A percentile compares a stretch with the other conserved stretches of the same genome.
phyloP scores from a whole-genome alignment of 2,888 invertebrate species.

The Dicycla oo region DNA sequence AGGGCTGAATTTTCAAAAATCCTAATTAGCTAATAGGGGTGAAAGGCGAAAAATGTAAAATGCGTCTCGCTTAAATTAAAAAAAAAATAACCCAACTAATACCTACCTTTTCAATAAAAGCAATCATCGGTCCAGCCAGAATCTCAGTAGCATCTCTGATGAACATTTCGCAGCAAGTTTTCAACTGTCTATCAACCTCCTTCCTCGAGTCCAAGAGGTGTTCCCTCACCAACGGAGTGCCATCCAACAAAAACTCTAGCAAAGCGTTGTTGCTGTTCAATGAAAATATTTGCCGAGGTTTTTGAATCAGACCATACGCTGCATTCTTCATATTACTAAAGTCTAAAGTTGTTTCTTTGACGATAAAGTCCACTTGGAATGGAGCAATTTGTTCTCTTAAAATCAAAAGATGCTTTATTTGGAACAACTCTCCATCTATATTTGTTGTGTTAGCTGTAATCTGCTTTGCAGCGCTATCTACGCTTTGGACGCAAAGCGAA shows the following conservation, averaged over 20 bases:
- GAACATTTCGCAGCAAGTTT: conserved; percentile 96
- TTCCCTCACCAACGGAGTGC: conserved; percentile 98
- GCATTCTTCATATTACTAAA: conserved; percentile 98
- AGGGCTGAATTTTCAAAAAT: too few species aligned
- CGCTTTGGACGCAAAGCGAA: conserved; percentile 97
- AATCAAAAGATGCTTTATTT: conserved; percentile 99
- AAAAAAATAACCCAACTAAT: too few species aligned
- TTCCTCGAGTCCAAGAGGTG: conserved; percentile 98
- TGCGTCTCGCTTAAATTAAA: too few species aligned
- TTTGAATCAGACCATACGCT: conserved; percentile 94
- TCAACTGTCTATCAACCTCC: conserved; percentile 98
- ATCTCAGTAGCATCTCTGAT: conserved; percentile 94
- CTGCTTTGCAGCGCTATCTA: conserved; percentile 94
- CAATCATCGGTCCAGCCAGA: conserved; percentile 93
- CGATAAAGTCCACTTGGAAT: conserved; percentile 98
- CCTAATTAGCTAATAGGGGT: too few species aligned
- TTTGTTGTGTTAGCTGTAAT: conserved; percentile 94
- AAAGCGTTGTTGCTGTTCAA: conserved; percentile 97
- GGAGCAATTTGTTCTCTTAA: conserved; percentile 99
- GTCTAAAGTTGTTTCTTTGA: conserved; percentile 98
- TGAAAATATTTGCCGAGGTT: conserved; percentile 96
- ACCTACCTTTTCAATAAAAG: conserved; percentile 93
- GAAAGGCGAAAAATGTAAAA: too few species aligned
- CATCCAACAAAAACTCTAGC: conserved; percentile 97
- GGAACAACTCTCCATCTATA: conserved; percentile 99